Conservation (phyloP, 1,140 invertebrate species). For the Drosophila miranda region DNA sequence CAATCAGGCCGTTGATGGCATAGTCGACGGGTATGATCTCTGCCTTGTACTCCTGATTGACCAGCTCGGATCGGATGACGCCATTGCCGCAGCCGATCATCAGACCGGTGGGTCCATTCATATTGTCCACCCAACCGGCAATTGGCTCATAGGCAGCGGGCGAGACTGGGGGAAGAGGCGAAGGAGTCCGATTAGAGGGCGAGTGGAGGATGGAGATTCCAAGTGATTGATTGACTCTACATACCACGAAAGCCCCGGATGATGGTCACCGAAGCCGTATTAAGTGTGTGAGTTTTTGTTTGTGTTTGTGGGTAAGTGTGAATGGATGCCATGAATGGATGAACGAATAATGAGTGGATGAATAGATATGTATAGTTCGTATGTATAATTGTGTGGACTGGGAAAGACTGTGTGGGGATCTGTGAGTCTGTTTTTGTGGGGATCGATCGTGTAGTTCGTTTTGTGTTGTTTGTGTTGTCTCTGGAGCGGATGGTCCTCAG, state of each 20-base stretch:
- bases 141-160: slow-evolving; percentile 86
- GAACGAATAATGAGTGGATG: slow-evolving; percentile 28
- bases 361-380: slow-evolving; percentile 11
- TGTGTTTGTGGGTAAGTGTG: slow-evolving; percentile 28
- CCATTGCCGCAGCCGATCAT: slow-evolving; percentile 90
- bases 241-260: slow-evolving; percentile 58
- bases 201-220: too few species aligned
- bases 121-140: slow-evolving; percentile 95
- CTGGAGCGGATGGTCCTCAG: slow-evolving; percentile 19
- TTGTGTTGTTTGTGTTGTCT: slow-evolving; percentile 46
- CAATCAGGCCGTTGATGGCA: slow-evolving; percentile 91
- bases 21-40: slow-evolving; percentile 95
- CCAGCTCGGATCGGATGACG: slow-evolving; percentile 92
- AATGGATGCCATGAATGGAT: slow-evolving; percentile 4
- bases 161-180: slow-evolving; percentile 83
- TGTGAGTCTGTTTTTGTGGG: too few species aligned
- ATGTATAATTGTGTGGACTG: slow-evolving; percentile 2
- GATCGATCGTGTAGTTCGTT: slow-evolving; percentile 8
- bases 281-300: slow-evolving; percentile 37
- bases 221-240: slow-evolving; percentile 38
- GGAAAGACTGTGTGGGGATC: slow-evolving; percentile 4
- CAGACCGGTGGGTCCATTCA: slow-evolving; percentile 87
- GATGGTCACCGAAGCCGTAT: slow-evolving; percentile 64
- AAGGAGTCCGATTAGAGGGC: not conserved
- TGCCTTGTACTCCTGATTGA: slow-evolving; percentile 85